phyloP scores from a whole-genome alignment of 2,113 vertebrate genomes.

The Anarrhichthys ocellatus region DNA sequence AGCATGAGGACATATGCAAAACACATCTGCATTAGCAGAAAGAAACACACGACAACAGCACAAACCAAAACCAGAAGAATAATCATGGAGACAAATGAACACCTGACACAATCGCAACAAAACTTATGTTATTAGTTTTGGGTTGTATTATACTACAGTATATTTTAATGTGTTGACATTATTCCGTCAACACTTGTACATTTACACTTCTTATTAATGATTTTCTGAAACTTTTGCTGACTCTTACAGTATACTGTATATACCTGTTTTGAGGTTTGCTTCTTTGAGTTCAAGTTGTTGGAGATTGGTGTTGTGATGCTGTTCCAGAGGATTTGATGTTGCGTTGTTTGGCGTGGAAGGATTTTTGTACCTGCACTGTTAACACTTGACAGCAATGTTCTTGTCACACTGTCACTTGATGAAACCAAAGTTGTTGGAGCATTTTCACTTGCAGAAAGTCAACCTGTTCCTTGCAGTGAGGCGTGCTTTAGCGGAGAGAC shows the following conservation, averaged over 20 bases:
- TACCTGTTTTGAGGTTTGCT: not conserved
- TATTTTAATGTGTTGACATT: not conserved
- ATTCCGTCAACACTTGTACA: not conserved
- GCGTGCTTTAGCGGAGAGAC: not conserved
- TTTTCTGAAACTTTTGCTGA: not conserved
- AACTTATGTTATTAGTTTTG: not conserved
- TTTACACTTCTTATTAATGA: not conserved
- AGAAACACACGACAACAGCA: not conserved
- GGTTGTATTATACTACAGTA: not conserved
- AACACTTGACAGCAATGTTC: constrained; percentile 23
- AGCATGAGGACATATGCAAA: constrained; percentile 19
- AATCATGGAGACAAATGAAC: not conserved
- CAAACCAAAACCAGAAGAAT: not conserved
- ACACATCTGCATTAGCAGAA: constrained; percentile 1
- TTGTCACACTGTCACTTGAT: constrained; percentile 10
- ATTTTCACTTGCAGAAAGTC: not conserved
- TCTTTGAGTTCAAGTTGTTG: not conserved
- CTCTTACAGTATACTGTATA: not conserved
- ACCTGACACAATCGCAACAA: not conserved
- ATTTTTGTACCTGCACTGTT: not conserved
- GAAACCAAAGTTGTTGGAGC: not conserved
- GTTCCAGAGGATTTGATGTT: constrained; percentile 13
- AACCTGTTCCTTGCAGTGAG: not conserved
- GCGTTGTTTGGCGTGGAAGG: constrained; percentile 12
- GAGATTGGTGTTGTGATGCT: constrained; percentile 8